Conservation (phyloP, 2,888 invertebrate genomes). For the Allophyes oxyacanthae region DNA sequence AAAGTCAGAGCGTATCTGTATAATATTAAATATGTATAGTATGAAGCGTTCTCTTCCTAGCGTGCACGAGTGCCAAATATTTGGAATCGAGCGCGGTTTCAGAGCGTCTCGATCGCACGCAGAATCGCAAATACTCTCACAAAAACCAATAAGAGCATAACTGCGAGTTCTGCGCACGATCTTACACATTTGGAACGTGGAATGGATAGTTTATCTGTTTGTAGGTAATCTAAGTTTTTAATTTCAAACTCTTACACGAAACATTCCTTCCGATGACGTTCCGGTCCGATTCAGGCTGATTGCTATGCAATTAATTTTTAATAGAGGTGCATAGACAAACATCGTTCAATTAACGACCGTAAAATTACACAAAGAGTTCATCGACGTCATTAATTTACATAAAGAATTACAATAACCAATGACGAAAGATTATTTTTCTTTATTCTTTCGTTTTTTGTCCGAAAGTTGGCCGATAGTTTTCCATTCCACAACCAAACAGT, state of each 20-base stretch:
- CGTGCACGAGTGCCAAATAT: slow-evolving; percentile 76
- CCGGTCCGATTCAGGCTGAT: slow-evolving; percentile 32
- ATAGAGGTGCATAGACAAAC: slow-evolving; percentile 36
- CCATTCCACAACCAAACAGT: slow-evolving; percentile 34
- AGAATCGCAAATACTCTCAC: slow-evolving; percentile 49
- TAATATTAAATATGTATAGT: slow-evolving; percentile 39
- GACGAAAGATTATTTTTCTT: not conserved
- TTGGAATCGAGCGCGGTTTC: slow-evolving; percentile 60
- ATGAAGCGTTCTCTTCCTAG: slow-evolving; percentile 62
- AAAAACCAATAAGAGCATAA: slow-evolving; percentile 36
- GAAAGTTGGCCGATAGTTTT: slow-evolving; percentile 1
- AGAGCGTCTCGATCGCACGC: slow-evolving; percentile 47
- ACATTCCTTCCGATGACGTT: slow-evolving; percentile 30
- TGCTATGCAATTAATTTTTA: slow-evolving; percentile 50
- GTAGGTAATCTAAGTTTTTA: slow-evolving; percentile 9
- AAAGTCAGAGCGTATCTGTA: slow-evolving; percentile 59
- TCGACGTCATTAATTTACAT: slow-evolving; percentile 20
- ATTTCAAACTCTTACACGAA: slow-evolving; percentile 25
- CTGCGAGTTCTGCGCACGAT: slow-evolving; percentile 42
- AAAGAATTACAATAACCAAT: slow-evolving; percentile 11
- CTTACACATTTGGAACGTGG: slow-evolving; percentile 48
- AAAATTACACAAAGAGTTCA: slow-evolving; percentile 32
- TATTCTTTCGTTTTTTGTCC: not conserved
- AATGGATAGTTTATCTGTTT: slow-evolving; percentile 43
- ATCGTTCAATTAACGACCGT: slow-evolving; percentile 46